Evolutionary conservation across 2,888 invertebrate species (phyloP).

Genomic region (Rhopalosiphum nymphaeae): DNA sequence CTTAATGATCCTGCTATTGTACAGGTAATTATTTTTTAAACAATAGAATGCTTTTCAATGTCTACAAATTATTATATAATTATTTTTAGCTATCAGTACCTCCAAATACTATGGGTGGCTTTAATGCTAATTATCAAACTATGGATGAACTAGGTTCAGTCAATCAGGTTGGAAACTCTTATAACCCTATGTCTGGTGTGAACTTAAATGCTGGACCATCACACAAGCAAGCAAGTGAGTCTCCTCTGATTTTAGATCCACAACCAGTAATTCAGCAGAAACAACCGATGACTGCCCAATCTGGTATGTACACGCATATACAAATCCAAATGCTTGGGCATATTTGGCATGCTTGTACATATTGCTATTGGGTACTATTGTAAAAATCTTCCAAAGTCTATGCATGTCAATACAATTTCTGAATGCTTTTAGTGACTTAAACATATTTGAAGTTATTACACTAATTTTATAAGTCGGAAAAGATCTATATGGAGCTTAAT

Average conservation of each 20-base stretch:
- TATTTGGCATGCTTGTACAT: constrained; percentile 64
- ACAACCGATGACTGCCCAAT: constrained; percentile 61
- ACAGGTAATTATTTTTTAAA: constrained; percentile 73
- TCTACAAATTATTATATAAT: background rate
- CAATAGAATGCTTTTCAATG: background rate
- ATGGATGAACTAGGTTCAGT: constrained; percentile 56
- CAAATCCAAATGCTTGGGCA: constrained; percentile 60
- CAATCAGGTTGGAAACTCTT: constrained; percentile 61
- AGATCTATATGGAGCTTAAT: background rate
- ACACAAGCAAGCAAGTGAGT: constrained; percentile 65
- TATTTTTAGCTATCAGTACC: constrained; percentile 54
- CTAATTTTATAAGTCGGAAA: background rate
- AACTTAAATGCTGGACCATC: constrained; percentile 63
- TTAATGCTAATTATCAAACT: constrained; percentile 58
- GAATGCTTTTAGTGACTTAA: constrained; percentile 23
- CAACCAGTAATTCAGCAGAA: constrained; percentile 60
- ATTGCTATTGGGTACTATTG: constrained; percentile 61
- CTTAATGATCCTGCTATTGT: constrained; percentile 99
- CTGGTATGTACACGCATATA: constrained; percentile 64
- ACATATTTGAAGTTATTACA: background rate
- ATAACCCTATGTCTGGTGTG: constrained; percentile 65
- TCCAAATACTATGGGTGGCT: constrained; percentile 56
- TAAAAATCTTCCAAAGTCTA: constrained; percentile 12
- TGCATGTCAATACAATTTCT: constrained; percentile 15
- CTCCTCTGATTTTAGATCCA: constrained; percentile 58